Conservation (phyloP, 2,113 vertebrate species). For the Psophia crepitans region DNA sequence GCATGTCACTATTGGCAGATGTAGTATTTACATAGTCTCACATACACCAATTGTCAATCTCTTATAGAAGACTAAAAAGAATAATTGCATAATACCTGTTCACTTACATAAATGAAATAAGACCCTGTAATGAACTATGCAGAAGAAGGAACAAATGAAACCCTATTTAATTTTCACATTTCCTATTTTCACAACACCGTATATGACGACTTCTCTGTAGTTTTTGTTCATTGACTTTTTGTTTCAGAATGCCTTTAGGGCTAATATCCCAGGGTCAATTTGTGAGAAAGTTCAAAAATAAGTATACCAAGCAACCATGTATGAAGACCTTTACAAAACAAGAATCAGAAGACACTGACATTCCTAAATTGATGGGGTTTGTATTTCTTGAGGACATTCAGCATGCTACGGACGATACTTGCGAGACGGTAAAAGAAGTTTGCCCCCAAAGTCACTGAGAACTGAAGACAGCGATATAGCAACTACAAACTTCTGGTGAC, state of each 20-base stretch:
- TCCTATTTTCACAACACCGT: neutral
- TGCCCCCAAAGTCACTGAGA: neutral
- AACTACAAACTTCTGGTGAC: neutral
- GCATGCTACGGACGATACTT: neutral
- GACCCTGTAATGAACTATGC: neutral
- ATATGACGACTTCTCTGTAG: neutral
- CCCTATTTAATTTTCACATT: too few species aligned
- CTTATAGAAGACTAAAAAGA: neutral
- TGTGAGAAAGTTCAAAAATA: neutral
- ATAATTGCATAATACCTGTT: neutral
- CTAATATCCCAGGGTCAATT: neutral
- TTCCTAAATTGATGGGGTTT: neutral
- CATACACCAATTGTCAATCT: neutral
- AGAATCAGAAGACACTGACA: neutral
- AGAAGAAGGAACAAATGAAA: neutral
- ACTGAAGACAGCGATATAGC: neutral
- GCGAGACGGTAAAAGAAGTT: neutral
- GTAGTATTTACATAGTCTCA: neutral
- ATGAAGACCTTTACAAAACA: neutral
- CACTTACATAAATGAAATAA: neutral
- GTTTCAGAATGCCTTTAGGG: neutral
- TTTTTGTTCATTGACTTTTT: neutral
- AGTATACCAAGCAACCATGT: neutral
- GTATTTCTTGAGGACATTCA: neutral
- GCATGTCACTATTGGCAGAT: neutral